These are phyloP conservation scores for Toxonevra muliebris DNA, from an alignment of 2,888 invertebrate genomes.

Conservation along the genomic window DNA sequence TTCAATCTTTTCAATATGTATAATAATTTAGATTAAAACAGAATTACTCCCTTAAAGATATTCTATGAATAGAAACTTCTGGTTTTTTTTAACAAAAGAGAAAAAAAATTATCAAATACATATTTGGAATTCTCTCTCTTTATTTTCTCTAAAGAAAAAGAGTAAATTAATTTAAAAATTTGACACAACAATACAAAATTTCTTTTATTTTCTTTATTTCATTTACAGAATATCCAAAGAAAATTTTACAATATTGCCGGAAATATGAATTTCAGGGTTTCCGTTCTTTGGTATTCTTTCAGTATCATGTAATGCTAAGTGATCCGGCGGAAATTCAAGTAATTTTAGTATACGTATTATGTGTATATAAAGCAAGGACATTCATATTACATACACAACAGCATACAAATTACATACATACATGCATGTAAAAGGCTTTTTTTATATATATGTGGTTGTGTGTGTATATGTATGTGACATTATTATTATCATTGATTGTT, in stretches of 20 bases:
- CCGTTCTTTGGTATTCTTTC: constrained; percentile 50
- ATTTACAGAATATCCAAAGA: constrained; percentile 55
- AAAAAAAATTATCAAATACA: too few species aligned
- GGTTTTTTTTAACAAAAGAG: too few species aligned
- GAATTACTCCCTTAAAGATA: too few species aligned
- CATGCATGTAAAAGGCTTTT: too few species aligned
- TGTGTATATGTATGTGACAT: too few species aligned
- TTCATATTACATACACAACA: too few species aligned
- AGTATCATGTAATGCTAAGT: constrained; percentile 54
- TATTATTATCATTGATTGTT: neutral
- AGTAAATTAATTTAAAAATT: neutral
- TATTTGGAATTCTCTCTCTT: too few species aligned
- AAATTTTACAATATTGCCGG: constrained; percentile 54
- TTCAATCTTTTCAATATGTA: too few species aligned
- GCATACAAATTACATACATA: neutral
- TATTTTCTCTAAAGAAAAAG: neutral
- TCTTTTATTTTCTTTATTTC: constrained; percentile 2
- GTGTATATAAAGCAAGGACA: neutral
- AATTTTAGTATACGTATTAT: constrained; percentile 18
- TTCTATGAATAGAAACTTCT: too few species aligned
- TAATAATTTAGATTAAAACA: too few species aligned
- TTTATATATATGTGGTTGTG: too few species aligned
- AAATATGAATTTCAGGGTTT: constrained; percentile 55
- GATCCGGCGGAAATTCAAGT: constrained; percentile 60
- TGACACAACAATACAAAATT: neutral